These are phyloP conservation scores for Drosophila rufa DNA, from an alignment of 1,140 invertebrate species.

Conservation along the genomic window DNA sequence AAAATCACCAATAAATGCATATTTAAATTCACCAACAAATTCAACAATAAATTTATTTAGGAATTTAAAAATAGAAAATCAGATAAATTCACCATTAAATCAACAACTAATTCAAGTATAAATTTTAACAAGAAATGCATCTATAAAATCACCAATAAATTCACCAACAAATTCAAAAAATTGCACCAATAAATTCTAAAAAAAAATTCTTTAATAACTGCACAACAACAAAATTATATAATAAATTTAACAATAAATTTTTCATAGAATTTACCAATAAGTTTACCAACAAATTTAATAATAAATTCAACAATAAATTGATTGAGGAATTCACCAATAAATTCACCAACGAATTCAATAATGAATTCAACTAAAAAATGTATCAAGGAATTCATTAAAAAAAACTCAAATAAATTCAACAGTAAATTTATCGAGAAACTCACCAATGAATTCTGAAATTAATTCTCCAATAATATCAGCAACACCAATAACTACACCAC, in stretches of 20 bases:
- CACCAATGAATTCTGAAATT: neutral
- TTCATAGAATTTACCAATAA: neutral
- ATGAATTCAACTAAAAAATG: too few species aligned
- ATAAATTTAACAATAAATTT: neutral
- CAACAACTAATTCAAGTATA: neutral
- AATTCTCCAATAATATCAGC: neutral
- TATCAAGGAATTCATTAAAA: too few species aligned
- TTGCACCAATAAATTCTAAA: neutral
- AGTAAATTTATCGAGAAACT: neutral
- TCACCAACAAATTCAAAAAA: neutral
- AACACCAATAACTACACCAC: neutral
- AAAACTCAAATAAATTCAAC: neutral
- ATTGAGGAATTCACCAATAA: neutral
- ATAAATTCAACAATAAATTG: too few species aligned
- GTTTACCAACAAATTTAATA: too few species aligned
- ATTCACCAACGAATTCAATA: too few species aligned
- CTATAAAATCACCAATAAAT: neutral
- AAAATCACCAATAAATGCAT: too few species aligned
- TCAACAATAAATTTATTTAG: too few species aligned
- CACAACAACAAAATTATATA: too few species aligned
- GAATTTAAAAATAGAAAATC: neutral
- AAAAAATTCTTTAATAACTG: too few species aligned
- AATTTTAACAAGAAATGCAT: too few species aligned
- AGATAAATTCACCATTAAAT: neutral
- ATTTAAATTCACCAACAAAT: too few species aligned